These are phyloP conservation scores for Ceratotherium simum DNA, from an alignment of 2,113 vertebrate species.

Conservation along the genomic window DNA sequence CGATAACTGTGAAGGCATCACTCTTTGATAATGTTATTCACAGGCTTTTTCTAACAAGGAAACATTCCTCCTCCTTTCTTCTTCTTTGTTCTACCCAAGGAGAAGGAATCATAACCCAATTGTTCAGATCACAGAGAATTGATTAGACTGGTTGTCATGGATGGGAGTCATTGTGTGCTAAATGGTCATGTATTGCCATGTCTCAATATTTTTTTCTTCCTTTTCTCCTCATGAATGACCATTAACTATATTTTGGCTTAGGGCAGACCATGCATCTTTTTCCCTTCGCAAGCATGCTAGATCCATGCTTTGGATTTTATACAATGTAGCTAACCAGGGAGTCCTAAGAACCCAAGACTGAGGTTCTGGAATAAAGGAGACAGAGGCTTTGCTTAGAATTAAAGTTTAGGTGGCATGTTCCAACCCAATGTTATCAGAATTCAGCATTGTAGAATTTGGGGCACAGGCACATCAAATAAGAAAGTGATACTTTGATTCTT, in stretches of 20 bases:
- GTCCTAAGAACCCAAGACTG: background rate
- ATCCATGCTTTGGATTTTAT: background rate
- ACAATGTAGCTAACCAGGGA: background rate
- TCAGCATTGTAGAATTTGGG: background rate
- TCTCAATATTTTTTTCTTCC: background rate
- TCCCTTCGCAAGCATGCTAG: background rate
- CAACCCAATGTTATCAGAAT: background rate
- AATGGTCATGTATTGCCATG: background rate
- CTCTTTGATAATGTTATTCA: background rate
- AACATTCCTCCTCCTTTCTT: background rate
- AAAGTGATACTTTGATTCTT: conserved; percentile 9
- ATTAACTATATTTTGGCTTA: background rate
- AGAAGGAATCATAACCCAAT: background rate
- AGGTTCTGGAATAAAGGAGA: background rate
- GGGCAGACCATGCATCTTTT: background rate
- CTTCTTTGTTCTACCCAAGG: background rate
- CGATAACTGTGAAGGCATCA: background rate
- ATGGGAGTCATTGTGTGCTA: background rate
- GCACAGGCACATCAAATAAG: background rate
- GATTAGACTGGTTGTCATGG: background rate
- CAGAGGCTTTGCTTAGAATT: background rate
- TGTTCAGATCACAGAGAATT: background rate
- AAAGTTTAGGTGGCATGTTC: background rate
- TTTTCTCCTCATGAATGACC: background rate
- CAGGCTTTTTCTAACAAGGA: background rate